A percentile compares a stretch with the other conserved stretches of the same genome.
phyloP scores from a whole-genome alignment of 2,113 vertebrate species.

The Hassar affinis region DNA sequence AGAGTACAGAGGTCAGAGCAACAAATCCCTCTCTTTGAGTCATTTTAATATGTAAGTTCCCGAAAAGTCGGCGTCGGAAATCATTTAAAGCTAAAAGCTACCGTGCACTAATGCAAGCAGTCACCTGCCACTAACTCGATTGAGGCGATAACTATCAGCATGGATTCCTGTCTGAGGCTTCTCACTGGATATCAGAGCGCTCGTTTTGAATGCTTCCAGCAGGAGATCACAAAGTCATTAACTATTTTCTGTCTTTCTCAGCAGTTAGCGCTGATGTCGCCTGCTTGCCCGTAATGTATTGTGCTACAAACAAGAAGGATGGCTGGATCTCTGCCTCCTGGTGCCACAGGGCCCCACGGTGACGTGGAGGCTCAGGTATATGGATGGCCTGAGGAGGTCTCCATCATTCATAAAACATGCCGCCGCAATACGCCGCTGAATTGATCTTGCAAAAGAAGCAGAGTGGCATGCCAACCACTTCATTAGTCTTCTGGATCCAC shows the following conservation, averaged over 20 bases:
- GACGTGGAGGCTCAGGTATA: conserved; percentile 74
- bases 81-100: conserved; percentile 70
- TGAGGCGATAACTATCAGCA: conserved; percentile 42
- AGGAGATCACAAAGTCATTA: conserved; percentile 59
- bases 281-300: conserved; percentile 69
- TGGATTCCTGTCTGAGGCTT: conserved; percentile 38
- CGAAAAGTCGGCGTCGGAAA: conserved; percentile 59
- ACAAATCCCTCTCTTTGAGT: conserved; percentile 59
- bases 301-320: conserved; percentile 76
- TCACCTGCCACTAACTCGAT: conserved; percentile 46
- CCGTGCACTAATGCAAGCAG: conserved; percentile 41
- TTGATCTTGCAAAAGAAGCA: conserved; percentile 82
- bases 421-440: conserved; percentile 69
- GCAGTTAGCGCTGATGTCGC: conserved; percentile 56
- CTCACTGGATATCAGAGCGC: conserved; percentile 14
- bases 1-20: conserved; percentile 68
- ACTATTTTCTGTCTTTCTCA: conserved; percentile 56
- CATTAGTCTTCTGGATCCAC: conserved; percentile 77
- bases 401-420: conserved; percentile 82
- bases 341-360: conserved; percentile 58
- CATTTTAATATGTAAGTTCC: conserved; percentile 59
- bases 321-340: conserved; percentile 71
- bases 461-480: conserved; percentile 79
- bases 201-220: conserved; percentile 51
- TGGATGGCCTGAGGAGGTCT: conserved; percentile 79